phyloP scores from a whole-genome alignment of 2,888 invertebrate genomes.

The Erebia ligea region DNA sequence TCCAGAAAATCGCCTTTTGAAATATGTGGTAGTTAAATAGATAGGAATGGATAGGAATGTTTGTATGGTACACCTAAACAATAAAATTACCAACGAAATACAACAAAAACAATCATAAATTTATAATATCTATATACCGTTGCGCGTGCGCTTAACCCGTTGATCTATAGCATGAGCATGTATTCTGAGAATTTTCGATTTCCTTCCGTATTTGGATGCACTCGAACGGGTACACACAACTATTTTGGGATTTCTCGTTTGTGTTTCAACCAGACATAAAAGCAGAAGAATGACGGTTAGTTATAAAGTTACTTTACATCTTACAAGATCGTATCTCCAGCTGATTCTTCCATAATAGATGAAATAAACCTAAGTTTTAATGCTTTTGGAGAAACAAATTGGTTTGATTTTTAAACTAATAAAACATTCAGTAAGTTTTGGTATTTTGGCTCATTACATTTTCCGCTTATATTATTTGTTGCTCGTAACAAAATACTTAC shows the following conservation, averaged over 20 bases:
- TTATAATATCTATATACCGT: neutral
- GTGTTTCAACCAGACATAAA: conserved; percentile 9
- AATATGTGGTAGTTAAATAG: too few relatives aligned
- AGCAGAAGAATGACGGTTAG: neutral
- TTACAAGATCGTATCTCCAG: neutral
- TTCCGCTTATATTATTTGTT: too few relatives aligned
- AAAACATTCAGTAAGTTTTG: too few relatives aligned
- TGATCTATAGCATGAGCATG: neutral
- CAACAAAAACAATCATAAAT: conserved; percentile 5
- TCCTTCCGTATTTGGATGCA: conserved; percentile 19
- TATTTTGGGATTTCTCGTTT: conserved; percentile 19
- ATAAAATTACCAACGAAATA: too few relatives aligned
- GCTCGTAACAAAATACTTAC: too few relatives aligned
- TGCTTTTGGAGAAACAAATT: too few relatives aligned
- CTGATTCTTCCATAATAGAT: neutral
- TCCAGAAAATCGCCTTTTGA: too few relatives aligned
- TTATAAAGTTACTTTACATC: conserved; percentile 1
- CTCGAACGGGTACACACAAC: neutral
- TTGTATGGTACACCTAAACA: too few relatives aligned
- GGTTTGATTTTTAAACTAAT: too few relatives aligned
- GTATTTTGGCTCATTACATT: too few relatives aligned
- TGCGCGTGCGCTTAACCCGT: conserved; percentile 7
- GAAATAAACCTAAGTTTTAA: too few relatives aligned
- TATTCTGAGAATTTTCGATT: conserved; percentile 13
- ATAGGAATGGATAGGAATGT: too few relatives aligned